Evolutionary conservation across 2,113 vertebrate genomes (phyloP).

Genomic region (Cottus gobio): DNA sequence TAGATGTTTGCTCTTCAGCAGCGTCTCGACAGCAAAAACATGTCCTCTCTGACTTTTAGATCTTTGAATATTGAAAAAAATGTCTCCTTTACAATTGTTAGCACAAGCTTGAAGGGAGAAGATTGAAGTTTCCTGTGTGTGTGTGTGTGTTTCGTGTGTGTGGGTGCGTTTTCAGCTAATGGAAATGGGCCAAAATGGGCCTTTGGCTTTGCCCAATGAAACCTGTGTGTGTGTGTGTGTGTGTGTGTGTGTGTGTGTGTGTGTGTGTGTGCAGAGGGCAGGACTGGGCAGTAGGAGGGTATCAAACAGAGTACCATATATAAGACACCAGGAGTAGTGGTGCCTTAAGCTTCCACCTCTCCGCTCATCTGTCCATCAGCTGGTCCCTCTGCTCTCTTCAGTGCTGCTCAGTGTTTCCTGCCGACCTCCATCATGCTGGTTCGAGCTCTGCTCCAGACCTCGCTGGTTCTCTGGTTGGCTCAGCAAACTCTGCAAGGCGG

Average conservation of each 20-base stretch:
- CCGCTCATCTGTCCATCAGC: slow-evolving; percentile 8
- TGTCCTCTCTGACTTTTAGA: background rate
- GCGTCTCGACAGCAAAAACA: background rate
- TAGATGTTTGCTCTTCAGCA: background rate
- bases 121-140: background rate
- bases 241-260: slow-evolving; percentile 15
- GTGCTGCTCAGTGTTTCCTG: slow-evolving; percentile 28
- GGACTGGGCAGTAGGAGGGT: slow-evolving; percentile 66
- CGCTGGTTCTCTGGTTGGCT: slow-evolving; percentile 80
- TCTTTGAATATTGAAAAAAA: too few species aligned
- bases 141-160: slow-evolving; percentile 11
- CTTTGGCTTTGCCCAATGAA: slow-evolving; percentile 10
- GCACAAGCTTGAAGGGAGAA: background rate
- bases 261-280: slow-evolving; percentile 62
- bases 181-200: slow-evolving; percentile 32
- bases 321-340: slow-evolving; percentile 46
- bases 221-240: slow-evolving; percentile 16
- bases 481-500: slow-evolving; percentile 81
- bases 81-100: too few species aligned
- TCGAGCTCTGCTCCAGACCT: slow-evolving; percentile 76
- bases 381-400: slow-evolving; percentile 22
- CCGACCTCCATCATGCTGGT: slow-evolving; percentile 73
- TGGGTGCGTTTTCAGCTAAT: slow-evolving; percentile 8
- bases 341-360: background rate
- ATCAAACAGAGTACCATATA: slow-evolving; percentile 64